Percentiles rank a stretch among this genome's conserved stretches.
phyloP scores from a whole-genome alignment of 2,888 invertebrate species.

The Diaprepes abbreviatus region DNA sequence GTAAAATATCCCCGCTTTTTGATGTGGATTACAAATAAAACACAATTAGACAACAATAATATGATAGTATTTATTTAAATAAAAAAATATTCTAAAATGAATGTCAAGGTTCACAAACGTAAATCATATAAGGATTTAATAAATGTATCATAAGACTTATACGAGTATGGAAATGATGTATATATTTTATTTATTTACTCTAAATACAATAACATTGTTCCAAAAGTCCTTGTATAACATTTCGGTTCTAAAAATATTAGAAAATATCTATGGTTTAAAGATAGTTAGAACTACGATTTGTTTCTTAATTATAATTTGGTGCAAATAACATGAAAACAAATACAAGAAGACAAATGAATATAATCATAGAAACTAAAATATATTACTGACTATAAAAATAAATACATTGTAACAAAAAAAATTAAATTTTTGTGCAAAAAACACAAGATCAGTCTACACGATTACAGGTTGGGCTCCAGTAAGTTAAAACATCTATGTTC shows the following conservation, averaged over 20 bases:
- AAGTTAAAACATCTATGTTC: slow-evolving; percentile 2
- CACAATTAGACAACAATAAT: slow-evolving; percentile 8
- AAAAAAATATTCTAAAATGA: slow-evolving; percentile 4
- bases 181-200: slow-evolving; percentile 4
- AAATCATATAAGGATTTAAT: slow-evolving; percentile 1
- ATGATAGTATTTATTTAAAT: slow-evolving; percentile 10
- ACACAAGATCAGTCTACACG: slow-evolving; percentile 46
- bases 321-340: not conserved
- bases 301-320: slow-evolving; percentile 17
- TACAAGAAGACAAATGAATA: slow-evolving; percentile 19
- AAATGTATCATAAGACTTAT: slow-evolving; percentile 5
- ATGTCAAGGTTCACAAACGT: slow-evolving; percentile 9
- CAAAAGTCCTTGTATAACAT: slow-evolving; percentile 20
- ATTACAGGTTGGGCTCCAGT: slow-evolving; percentile 24
- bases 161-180: slow-evolving; percentile 8
- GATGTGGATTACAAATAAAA: too few relatives aligned
- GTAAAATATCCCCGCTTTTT: too few relatives aligned
- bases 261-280: slow-evolving; percentile 7
- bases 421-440: slow-evolving; percentile 32
- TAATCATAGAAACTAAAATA: slow-evolving; percentile 27
- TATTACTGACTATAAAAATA: slow-evolving; percentile 39
- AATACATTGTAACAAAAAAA: slow-evolving; percentile 38
- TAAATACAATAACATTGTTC: slow-evolving; percentile 20
- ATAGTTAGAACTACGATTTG: slow-evolving; percentile 8
- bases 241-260: slow-evolving; percentile 26